phyloP scores from a whole-genome alignment of 2,888 invertebrate genomes.

The Acronicta leporina region DNA sequence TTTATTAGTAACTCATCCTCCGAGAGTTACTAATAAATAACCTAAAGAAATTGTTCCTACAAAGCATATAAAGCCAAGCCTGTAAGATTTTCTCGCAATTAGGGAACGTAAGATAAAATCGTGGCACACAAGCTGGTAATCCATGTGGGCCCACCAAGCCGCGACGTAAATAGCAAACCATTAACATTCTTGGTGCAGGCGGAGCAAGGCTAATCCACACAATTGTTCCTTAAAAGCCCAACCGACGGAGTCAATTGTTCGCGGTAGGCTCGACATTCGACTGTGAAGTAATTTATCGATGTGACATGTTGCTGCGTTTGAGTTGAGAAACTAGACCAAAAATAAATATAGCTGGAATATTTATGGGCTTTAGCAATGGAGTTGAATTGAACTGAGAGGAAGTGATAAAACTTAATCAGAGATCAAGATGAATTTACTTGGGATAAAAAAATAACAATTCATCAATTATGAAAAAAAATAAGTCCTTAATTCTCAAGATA shows the following conservation, averaged over 20 bases:
- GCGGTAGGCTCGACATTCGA: slow-evolving; percentile 45
- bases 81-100: slow-evolving; percentile 35
- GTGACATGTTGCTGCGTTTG: slow-evolving; percentile 12
- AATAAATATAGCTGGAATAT: neutral
- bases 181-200: slow-evolving; percentile 63
- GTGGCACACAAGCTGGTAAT: slow-evolving; percentile 45
- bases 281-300: slow-evolving; percentile 46
- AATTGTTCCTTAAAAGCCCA: slow-evolving; percentile 74
- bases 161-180: slow-evolving; percentile 62
- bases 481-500: too few relatives aligned
- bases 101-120: slow-evolving; percentile 43
- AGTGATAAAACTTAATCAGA: too few relatives aligned
- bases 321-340: slow-evolving; percentile 1
- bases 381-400: too few relatives aligned
- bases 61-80: slow-evolving; percentile 19
- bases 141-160: slow-evolving; percentile 49
- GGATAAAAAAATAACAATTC: too few relatives aligned
- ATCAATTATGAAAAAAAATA: too few relatives aligned
- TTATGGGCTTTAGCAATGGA: neutral
- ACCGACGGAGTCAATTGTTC: slow-evolving; percentile 67
- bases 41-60: slow-evolving; percentile 1
- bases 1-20: too few relatives aligned
- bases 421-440: too few relatives aligned
- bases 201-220: slow-evolving; percentile 64
- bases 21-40: too few relatives aligned